Conservation (phyloP, 1,140 invertebrate genomes). For the Mizuhopecten yessoensis region DNA sequence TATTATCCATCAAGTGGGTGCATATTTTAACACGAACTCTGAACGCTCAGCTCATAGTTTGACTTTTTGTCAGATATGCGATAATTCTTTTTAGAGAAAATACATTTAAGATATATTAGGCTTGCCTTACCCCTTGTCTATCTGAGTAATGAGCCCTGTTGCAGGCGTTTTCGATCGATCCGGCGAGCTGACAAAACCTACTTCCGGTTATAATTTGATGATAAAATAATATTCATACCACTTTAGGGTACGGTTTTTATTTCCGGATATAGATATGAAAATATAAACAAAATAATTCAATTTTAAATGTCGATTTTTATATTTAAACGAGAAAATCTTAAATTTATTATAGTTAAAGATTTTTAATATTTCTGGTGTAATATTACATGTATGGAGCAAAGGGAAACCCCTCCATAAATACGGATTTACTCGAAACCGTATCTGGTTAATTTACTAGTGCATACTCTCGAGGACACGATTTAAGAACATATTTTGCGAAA, state of each 20-base stretch:
- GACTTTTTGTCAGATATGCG: neutral
- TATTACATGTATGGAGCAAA: too few relatives aligned
- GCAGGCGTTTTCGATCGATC: slow-evolving; percentile 30
- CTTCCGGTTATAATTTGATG: slow-evolving; percentile 15
- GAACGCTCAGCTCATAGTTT: neutral
- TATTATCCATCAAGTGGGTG: neutral
- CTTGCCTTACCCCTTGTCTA: neutral
- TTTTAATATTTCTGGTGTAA: too few relatives aligned
- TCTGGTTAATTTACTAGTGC: neutral
- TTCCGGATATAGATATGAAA: too few relatives aligned
- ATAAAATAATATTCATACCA: neutral
- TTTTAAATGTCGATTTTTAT: too few relatives aligned
- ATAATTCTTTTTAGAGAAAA: neutral
- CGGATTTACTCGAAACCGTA: neutral
- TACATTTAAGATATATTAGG: neutral
- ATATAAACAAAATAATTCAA: too few relatives aligned
- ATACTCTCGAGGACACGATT: neutral
- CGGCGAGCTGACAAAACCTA: slow-evolving; percentile 11
- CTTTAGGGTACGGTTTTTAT: neutral
- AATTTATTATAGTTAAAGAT: too few relatives aligned
- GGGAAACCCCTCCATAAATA: too few relatives aligned
- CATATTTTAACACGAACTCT: neutral
- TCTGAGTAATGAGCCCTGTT: neutral
- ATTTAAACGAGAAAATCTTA: too few relatives aligned
- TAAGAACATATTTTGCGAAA: neutral